Conservation (phyloP, 2,888 invertebrate species). For the Monoplex corrugatus region DNA sequence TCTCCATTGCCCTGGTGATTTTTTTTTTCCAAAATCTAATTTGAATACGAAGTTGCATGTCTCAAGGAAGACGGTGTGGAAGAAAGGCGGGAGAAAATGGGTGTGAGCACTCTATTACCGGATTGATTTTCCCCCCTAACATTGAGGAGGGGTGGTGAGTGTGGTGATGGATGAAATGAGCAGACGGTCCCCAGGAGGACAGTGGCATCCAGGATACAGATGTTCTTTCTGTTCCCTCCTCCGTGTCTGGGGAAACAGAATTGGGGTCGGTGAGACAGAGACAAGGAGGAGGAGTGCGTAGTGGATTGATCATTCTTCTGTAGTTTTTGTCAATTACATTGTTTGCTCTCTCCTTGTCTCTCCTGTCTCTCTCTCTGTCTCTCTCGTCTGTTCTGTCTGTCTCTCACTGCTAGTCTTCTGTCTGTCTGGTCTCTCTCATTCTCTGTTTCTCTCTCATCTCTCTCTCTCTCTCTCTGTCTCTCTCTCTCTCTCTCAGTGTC, state of each 20-base stretch:
- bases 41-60: slow-evolving; percentile 13
- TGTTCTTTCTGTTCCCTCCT: too few relatives aligned
- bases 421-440: not conserved
- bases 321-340: too few relatives aligned
- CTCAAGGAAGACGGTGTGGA: not conserved
- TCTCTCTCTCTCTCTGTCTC: slow-evolving; percentile 1
- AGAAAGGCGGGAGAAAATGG: not conserved
- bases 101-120: slow-evolving; percentile 5
- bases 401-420: not conserved
- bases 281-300: too few relatives aligned
- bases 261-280: too few relatives aligned
- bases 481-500: not conserved
- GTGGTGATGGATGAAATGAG: not conserved
- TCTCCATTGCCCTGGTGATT: not conserved
- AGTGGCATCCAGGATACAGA: too few relatives aligned
- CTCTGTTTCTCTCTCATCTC: not conserved
- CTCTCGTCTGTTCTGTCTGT: not conserved
- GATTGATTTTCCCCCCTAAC: too few relatives aligned
- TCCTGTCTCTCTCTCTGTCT: not conserved
- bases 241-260: too few relatives aligned
- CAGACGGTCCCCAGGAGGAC: not conserved
- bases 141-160: not conserved
- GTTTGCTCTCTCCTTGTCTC: too few relatives aligned
- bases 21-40: not conserved
- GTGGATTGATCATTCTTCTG: too few relatives aligned